phyloP scores from a whole-genome alignment of 2,888 invertebrate species.

The Leptarthrus brevirostris region DNA sequence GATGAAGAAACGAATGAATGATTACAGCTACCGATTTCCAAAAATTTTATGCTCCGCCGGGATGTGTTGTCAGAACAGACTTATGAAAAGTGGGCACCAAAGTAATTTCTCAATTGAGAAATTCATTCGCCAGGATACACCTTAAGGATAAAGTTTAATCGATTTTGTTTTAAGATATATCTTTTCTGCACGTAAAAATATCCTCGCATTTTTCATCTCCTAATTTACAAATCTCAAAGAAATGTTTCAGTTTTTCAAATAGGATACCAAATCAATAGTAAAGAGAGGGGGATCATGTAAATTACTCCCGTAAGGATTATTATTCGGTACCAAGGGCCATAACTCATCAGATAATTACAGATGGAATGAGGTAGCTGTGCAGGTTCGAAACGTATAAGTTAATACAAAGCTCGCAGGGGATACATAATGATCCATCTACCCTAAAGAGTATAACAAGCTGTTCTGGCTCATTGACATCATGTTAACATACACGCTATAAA shows the following conservation, averaged over 20 bases:
- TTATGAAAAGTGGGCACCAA: too few relatives aligned
- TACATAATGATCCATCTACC: not conserved
- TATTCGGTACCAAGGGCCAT: conserved; percentile 29
- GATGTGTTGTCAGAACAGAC: too few relatives aligned
- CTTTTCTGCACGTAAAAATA: too few relatives aligned
- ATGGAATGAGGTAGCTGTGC: not conserved
- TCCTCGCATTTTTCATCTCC: conserved; percentile 15
- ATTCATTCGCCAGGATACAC: too few relatives aligned
- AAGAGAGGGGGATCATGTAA: conserved; percentile 6
- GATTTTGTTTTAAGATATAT: too few relatives aligned
- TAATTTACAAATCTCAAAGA: not conserved
- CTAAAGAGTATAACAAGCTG: not conserved
- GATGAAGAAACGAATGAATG: too few relatives aligned
- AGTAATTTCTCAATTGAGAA: too few relatives aligned
- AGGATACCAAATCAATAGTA: conserved; percentile 9
- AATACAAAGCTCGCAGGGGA: not conserved
- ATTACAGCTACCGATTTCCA: too few relatives aligned
- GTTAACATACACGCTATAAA: conserved; percentile 26
- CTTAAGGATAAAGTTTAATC: too few relatives aligned
- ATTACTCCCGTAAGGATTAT: conserved; percentile 29
- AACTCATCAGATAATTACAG: conserved; percentile 27
- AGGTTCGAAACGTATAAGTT: not conserved
- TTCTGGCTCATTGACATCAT: conserved; percentile 17
- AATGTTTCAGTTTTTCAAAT: conserved; percentile 3
- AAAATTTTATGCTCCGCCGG: too few relatives aligned